Evolutionary conservation across 1,140 invertebrate species (phyloP), one percentile per base, ranked within the genome.

Genomic region (Antheraea pernyi): DNA sequence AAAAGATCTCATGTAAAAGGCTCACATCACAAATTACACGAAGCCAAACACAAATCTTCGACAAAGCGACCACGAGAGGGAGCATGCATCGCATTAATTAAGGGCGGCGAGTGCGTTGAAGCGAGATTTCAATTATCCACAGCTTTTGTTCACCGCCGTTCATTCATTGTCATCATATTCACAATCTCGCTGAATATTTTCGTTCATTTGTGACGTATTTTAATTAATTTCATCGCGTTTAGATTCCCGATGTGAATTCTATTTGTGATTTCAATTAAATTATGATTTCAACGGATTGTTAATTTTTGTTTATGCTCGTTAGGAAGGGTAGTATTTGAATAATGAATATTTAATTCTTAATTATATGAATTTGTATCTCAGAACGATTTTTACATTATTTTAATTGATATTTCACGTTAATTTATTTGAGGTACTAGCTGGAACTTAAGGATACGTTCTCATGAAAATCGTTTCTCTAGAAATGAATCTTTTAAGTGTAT

Each of bases 121-220:
- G 74, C 74, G 69, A 68, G 68, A 69, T 74, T 76, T 73, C 75
- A 76, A 76, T 76, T 76, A 74, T 71, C 64, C 72, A 72, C 18
- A 67, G 69, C 75, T 76, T 71, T 76, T 76, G 75, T 76, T 72
- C 68, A 71, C 60, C 72, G 71, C 60, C 67, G 13, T 22, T 58
- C 39, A 19, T 19, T 53, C 46, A 69, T 74, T 74, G 72, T 72
- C 68, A 61, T 76, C 69, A 74, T 68, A 71, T 64, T 69, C 64
- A 66, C 66, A 37, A 62, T 69, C 70, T 60, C 69, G 61, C 42
- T 73, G 71, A 67, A 71, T 67, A 76, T 76, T 71, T 76, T 76
- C 72, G 68, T 74, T 74, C 75, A 69, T 65, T 63, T 67, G 65
- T 65, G 59, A 59, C 19, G 61, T 37, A 16, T 37, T 76, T 71